A percentile compares a stretch with the other conserved stretches of the same genome.
These are phyloP conservation scores for Hyperoplus lanceolatus DNA, from an alignment of 2,797 vertebrate genomes.

Conservation along the genomic window DNA sequence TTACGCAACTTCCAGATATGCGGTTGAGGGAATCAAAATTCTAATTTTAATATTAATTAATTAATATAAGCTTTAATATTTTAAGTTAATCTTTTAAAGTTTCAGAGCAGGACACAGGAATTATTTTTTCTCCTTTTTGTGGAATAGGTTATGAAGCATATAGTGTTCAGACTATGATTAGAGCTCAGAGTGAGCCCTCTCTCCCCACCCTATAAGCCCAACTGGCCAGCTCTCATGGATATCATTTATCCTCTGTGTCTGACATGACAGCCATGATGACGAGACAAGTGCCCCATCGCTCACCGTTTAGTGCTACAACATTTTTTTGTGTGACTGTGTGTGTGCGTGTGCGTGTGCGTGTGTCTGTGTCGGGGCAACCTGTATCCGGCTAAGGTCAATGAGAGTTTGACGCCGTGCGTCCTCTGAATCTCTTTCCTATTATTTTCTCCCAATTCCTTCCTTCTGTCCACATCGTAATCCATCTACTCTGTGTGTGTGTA, in stretches of 20 bases:
- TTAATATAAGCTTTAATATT: background rate
- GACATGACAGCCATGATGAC: slow-evolving; percentile 70
- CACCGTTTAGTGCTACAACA: slow-evolving; percentile 37
- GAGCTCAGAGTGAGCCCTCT: slow-evolving; percentile 15
- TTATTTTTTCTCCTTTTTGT: background rate
- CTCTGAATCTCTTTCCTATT: slow-evolving; percentile 46
- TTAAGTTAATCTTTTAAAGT: background rate
- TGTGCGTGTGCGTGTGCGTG: background rate
- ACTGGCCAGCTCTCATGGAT: slow-evolving; percentile 35
- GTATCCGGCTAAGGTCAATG: slow-evolving; percentile 64
- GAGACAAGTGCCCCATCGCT: slow-evolving; percentile 65
- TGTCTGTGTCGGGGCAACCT: slow-evolving; percentile 23
- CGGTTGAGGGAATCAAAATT: too few relatives aligned
- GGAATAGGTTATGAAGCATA: background rate
- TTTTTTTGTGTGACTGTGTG: background rate
- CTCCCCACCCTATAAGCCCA: slow-evolving; percentile 24
- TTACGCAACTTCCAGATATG: too few relatives aligned
- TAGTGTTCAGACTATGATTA: slow-evolving; percentile 1
- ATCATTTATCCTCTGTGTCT: slow-evolving; percentile 54
- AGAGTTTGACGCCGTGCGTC: slow-evolving; percentile 38
- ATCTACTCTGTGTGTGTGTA: slow-evolving; percentile 19
- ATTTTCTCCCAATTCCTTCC: slow-evolving; percentile 53
- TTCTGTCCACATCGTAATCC: slow-evolving; percentile 64
- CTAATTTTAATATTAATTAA: too few relatives aligned
- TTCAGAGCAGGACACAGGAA: slow-evolving; percentile 1